Conservation (phyloP, 2,888 invertebrate species). For the Xanthorhoe spadicearia region DNA sequence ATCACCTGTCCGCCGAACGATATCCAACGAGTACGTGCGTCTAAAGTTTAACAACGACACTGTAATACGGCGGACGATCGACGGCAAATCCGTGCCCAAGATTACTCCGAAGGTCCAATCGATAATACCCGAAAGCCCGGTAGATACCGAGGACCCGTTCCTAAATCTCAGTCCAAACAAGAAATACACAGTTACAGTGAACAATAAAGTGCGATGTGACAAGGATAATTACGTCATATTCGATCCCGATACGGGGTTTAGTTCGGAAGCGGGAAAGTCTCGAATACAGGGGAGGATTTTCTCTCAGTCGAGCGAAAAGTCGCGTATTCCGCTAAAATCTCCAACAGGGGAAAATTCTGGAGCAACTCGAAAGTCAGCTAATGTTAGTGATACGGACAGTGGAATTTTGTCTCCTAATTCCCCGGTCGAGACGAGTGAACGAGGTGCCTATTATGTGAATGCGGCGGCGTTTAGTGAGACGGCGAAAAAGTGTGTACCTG, state of each 20-base stretch:
- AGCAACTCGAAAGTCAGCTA: conserved; percentile 67
- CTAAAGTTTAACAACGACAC: conserved; percentile 78
- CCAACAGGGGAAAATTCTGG: conserved; percentile 67
- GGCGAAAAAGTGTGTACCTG: conserved; percentile 64
- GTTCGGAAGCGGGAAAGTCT: conserved; percentile 54
- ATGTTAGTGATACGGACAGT: conserved; percentile 87
- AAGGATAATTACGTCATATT: conserved; percentile 83
- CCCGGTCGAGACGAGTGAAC: conserved; percentile 81
- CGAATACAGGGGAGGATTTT: conserved; percentile 58
- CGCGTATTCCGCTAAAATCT: conserved; percentile 68
- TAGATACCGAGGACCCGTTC: conserved; percentile 79
- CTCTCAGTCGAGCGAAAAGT: conserved; percentile 67
- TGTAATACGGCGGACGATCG: conserved; percentile 73
- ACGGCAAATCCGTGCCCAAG: conserved; percentile 77
- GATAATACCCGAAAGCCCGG: conserved; percentile 81
- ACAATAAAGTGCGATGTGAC: conserved; percentile 81
- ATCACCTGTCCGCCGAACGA: conserved; percentile 76
- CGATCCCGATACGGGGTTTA: conserved; percentile 79
- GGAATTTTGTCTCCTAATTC: conserved; percentile 87
- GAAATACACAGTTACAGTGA: conserved; percentile 81
- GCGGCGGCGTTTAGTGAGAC: conserved; percentile 73
- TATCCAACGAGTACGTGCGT: conserved; percentile 81
- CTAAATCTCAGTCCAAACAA: conserved; percentile 80
- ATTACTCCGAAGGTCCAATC: conserved; percentile 81
- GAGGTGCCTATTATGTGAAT: conserved; percentile 71